phyloP scores from a whole-genome alignment of 2,113 vertebrate genomes.

The Amphiprion ocellaris region DNA sequence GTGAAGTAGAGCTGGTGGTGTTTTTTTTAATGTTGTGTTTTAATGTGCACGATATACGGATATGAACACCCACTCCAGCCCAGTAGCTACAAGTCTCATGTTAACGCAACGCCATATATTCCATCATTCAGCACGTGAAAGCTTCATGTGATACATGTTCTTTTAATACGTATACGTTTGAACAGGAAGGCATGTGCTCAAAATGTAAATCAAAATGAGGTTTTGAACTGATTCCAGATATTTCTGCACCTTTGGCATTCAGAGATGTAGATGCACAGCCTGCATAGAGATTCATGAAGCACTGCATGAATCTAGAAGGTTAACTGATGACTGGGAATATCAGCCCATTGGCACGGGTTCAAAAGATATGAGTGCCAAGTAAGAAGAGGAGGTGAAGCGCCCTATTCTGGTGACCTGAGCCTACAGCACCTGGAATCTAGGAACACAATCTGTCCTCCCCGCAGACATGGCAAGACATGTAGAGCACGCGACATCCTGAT shows the following conservation, averaged over 20 bases:
- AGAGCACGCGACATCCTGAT: neutral
- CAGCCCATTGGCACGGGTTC: conserved; percentile 2
- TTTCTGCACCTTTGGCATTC: neutral
- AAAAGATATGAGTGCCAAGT: conserved; percentile 31
- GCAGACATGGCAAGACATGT: conserved; percentile 3
- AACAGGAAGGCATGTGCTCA: conserved; percentile 24
- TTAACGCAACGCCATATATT: conserved; percentile 28
- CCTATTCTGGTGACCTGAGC: conserved; percentile 45
- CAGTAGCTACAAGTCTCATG: neutral
- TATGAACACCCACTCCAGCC: conserved; percentile 51
- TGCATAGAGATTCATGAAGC: conserved; percentile 4
- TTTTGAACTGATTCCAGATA: neutral
- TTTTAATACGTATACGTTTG: conserved; percentile 3
- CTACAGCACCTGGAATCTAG: conserved; percentile 28
- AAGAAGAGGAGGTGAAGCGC: conserved; percentile 38
- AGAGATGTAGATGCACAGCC: neutral
- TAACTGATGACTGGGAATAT: neutral
- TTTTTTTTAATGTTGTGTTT: neutral
- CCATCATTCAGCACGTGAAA: conserved; percentile 1
- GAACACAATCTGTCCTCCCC: conserved; percentile 22
- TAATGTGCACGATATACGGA: conserved; percentile 4
- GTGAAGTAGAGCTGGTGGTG: neutral
- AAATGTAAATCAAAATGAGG: conserved; percentile 8
- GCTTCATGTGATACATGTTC: conserved; percentile 23
- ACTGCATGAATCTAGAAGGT: conserved; percentile 13